These are phyloP conservation scores for Nomada ferruginata DNA, from an alignment of 2,888 invertebrate species.

Conservation along the genomic window DNA sequence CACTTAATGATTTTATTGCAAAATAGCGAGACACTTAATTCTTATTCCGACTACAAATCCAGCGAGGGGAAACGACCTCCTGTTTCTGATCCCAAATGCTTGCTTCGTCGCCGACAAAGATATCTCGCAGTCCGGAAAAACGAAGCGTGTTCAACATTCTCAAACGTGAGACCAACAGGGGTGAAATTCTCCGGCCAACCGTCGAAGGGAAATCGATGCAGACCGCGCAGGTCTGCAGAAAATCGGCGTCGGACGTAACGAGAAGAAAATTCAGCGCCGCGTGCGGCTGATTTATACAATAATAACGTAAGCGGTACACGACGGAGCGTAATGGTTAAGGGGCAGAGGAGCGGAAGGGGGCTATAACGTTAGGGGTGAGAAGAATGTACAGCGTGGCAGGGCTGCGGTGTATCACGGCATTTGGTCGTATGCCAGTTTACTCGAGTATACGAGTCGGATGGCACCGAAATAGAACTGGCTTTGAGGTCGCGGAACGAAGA, in stretches of 20 bases:
- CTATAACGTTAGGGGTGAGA: slow-evolving; percentile 67
- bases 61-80: too few species aligned
- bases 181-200: background rate
- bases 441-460: slow-evolving; percentile 77
- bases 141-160: background rate
- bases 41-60: too few species aligned
- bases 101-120: too few species aligned
- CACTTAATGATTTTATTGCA: too few species aligned
- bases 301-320: slow-evolving; percentile 61
- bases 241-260: slow-evolving; percentile 51
- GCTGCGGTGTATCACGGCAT: slow-evolving; percentile 71
- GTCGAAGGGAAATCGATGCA: slow-evolving; percentile 25
- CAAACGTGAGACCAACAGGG: background rate
- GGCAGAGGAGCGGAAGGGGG: slow-evolving; percentile 9
- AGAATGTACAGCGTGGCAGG: slow-evolving; percentile 61
- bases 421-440: slow-evolving; percentile 81
- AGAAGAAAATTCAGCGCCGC: slow-evolving; percentile 57
- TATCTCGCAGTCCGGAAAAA: too few species aligned
- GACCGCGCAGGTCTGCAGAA: background rate
- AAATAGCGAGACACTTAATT: too few species aligned
- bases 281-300: slow-evolving; percentile 63
- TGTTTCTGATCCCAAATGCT: too few species aligned
- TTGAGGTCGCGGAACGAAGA: slow-evolving; percentile 73
- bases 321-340: slow-evolving; percentile 50
- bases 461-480: slow-evolving; percentile 80